Base-by-base conservation (phyloP, 2,113 vertebrate species). In the Pimephales promelas region DNA sequence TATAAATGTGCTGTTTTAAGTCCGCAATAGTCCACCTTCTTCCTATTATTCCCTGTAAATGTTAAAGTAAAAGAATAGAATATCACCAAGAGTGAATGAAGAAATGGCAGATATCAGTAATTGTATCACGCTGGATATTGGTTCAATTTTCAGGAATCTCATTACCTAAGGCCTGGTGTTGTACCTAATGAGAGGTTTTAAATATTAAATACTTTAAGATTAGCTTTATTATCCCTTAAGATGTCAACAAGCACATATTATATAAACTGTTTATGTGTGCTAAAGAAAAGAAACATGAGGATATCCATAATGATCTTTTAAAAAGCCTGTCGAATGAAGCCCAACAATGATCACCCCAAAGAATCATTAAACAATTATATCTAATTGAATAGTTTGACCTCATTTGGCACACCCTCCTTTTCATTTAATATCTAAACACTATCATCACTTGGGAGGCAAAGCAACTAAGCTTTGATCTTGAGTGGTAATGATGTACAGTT, bases 361-460 rank as follows among this genome's bases (percentile, higher is more conserved):
- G 40, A 47, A 79, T 79, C 57, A 47, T 64, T 62, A 31, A 43
- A 64, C 77, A 45, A 64, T 79, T 79, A 64, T 47, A 24, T 45
- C 56, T 31, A 79, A 79, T 62, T 79, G 57, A 79, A 62, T 62
- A 40, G 54, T 11, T 61, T 78, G 64, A 62, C 77, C 40, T 79
- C 59, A 66, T 64, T 64, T 20, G 45, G 59, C 24, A 31, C 43
- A 34, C 28, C 24, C 40, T 79, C 24, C 59, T 64, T 79, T 64
- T 64, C 59, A 45, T 78, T 78, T 78, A 20, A 61, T 26, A 78
- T 45, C 75, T 45, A 14, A 79, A 79, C 43, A 66, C 59, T 49
- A 79, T 26, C 77, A 49, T 66, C 59, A 64, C 45, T 79, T 10
- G 59, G 59, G 59, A 79, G 43, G 49, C 62, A 45, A 40, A 56